A percentile compares a stretch with the other conserved stretches of the same genome.
phyloP scores from a whole-genome alignment of 2,888 invertebrate species.

The Hedya salicella region DNA sequence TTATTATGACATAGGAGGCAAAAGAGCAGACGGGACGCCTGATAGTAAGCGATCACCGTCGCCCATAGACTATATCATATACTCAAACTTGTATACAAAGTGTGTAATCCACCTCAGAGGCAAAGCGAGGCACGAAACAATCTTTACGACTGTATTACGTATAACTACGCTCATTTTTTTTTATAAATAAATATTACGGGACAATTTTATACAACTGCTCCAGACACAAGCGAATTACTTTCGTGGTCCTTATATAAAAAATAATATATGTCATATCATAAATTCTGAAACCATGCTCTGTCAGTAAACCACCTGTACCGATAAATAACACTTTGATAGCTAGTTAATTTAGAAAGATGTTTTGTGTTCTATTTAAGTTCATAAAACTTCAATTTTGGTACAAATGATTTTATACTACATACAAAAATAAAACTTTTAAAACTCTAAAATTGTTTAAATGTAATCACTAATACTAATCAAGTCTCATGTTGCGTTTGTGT shows the following conservation, averaged over 20 bases:
- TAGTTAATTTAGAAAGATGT: not conserved
- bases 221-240: constrained; percentile 10
- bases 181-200: too few relatives aligned
- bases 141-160: too few relatives aligned
- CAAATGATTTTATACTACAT: constrained; percentile 2
- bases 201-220: not conserved
- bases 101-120: too few relatives aligned
- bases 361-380: not conserved
- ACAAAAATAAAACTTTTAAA: constrained; percentile 9
- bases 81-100: too few relatives aligned
- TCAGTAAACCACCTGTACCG: constrained; percentile 10
- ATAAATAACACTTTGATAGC: not conserved
- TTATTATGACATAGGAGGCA: too few relatives aligned
- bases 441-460: not conserved
- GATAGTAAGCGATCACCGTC: too few relatives aligned
- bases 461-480: constrained; percentile 12
- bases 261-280: constrained; percentile 20
- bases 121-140: too few relatives aligned
- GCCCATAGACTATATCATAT: too few relatives aligned
- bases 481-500: not conserved
- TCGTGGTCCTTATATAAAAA: constrained; percentile 14
- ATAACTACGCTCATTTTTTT: too few relatives aligned
- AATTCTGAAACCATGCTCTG: constrained; percentile 19
- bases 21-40: too few relatives aligned
- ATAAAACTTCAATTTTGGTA: not conserved